Percentiles rank a stretch among this genome's conserved stretches.
Evolutionary conservation across 1,140 invertebrate genomes (phyloP).

Genomic region (Euschistus heros): DNA sequence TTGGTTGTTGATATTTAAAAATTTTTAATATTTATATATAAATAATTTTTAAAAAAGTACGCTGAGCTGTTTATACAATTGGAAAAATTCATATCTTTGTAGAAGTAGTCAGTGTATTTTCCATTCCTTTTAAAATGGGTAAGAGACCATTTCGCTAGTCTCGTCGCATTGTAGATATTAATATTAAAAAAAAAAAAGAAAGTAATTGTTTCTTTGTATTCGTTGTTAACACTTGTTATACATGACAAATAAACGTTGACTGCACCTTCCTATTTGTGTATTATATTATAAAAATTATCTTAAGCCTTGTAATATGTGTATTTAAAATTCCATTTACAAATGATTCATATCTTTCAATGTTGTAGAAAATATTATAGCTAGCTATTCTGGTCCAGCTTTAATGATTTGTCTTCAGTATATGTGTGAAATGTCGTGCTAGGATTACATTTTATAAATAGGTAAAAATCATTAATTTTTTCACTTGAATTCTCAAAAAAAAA

Average conservation of each 20-base stretch:
- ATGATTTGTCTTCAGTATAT: conserved; percentile 10
- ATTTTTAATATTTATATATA: conserved; percentile 19
- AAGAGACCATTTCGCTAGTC: conserved; percentile 9
- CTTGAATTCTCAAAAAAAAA: neutral
- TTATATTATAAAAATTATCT: conserved; percentile 19
- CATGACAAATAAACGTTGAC: conserved; percentile 26
- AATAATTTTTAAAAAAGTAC: neutral
- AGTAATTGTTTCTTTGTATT: conserved; percentile 20
- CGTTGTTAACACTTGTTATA: conserved; percentile 24
- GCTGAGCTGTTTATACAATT: conserved; percentile 16
- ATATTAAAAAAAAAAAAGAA: conserved; percentile 19
- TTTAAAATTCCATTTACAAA: conserved; percentile 18
- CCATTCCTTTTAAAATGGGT: conserved; percentile 11
- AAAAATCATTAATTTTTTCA: no score
- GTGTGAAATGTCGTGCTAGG: conserved; percentile 8
- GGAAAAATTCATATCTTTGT: conserved; percentile 20
- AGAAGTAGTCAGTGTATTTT: conserved; percentile 13
- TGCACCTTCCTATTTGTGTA: conserved; percentile 23
- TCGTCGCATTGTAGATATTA: conserved; percentile 7
- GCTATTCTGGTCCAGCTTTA: conserved; percentile 6
- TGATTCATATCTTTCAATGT: conserved; percentile 13
- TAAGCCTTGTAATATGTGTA: conserved; percentile 6
- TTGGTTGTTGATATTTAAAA: conserved; percentile 17
- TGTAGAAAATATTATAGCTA: conserved; percentile 12
- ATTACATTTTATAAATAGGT: neutral